Conservation (phyloP, 2,113 vertebrate genomes). For the Colius striatus region DNA sequence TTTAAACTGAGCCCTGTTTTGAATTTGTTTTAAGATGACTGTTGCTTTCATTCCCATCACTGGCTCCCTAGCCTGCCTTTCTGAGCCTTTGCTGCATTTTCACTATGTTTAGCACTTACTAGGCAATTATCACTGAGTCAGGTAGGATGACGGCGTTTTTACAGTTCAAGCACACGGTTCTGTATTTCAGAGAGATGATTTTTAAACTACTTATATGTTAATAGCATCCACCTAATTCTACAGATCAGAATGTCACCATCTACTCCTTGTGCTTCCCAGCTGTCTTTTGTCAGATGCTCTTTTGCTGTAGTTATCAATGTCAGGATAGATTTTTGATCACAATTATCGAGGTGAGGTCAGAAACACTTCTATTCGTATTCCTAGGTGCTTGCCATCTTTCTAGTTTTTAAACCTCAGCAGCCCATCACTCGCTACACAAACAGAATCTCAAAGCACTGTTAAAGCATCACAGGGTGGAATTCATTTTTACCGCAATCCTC, state of each 20-base stretch:
- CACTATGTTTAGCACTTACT: conserved; percentile 52
- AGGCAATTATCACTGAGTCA: conserved; percentile 73
- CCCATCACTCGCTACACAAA: conserved; percentile 6
- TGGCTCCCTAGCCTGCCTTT: conserved; percentile 28
- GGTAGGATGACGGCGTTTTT: conserved; percentile 63
- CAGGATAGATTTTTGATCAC: conserved; percentile 50
- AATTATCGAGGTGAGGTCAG: conserved; percentile 27
- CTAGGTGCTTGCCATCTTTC: background rate
- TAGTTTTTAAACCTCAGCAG: background rate
- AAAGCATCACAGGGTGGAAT: conserved; percentile 7
- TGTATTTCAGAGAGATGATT: conserved; percentile 58
- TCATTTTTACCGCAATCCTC: conserved; percentile 36
- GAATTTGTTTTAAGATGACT: conserved; percentile 72
- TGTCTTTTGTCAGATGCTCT: conserved; percentile 47
- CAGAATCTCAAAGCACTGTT: conserved; percentile 8
- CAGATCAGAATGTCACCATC: conserved; percentile 55
- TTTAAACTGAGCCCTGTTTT: conserved; percentile 75
- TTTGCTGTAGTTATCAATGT: conserved; percentile 34
- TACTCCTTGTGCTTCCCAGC: conserved; percentile 48
- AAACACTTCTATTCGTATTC: conserved; percentile 52
- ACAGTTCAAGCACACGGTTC: conserved; percentile 49
- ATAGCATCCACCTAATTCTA: conserved; percentile 65
- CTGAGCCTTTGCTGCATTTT: conserved; percentile 52
- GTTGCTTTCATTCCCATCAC: conserved; percentile 49
- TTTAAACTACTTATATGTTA: conserved; percentile 67